Conservation (phyloP, 2,797 vertebrate species). For the Sebastes vulpes region DNA sequence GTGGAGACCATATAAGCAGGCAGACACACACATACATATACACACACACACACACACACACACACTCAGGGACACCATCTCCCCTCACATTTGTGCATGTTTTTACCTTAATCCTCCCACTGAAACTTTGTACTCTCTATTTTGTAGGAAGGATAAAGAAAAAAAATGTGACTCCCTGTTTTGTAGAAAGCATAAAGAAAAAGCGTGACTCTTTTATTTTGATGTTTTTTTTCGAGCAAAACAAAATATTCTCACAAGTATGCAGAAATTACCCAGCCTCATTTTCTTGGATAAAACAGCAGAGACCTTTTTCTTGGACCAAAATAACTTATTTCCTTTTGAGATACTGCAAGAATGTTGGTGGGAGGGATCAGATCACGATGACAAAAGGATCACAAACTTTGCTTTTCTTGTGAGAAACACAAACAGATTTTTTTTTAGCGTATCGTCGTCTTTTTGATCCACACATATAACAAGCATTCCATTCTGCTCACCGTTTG, state of each 20-base stretch:
- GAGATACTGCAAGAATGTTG: conserved; percentile 68
- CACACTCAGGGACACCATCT: conserved; percentile 76
- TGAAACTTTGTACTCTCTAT: conserved; percentile 63
- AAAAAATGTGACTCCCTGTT: conserved; percentile 38
- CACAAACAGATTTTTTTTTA: conserved; percentile 58
- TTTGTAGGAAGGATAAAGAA: conserved; percentile 55
- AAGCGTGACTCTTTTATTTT: conserved; percentile 57
- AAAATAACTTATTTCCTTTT: conserved; percentile 80
- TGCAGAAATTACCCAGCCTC: conserved; percentile 68
- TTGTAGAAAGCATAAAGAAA: conserved; percentile 52
- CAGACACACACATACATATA: conserved; percentile 20
- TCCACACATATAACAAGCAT: conserved; percentile 67
- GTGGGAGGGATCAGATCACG: conserved; percentile 55
- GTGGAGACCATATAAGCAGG: conserved; percentile 84
- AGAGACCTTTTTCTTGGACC: conserved; percentile 67
- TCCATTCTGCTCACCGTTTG: conserved; percentile 62
- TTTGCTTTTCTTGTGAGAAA: conserved; percentile 60
- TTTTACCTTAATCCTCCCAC: conserved; percentile 69
- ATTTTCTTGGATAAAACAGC: conserved; percentile 65
- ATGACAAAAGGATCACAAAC: conserved; percentile 77
- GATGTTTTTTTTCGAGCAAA: conserved; percentile 43
- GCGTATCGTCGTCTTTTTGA: conserved; percentile 60
- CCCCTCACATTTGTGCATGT: conserved; percentile 59
- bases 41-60: conserved; percentile 18
- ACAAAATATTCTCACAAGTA: conserved; percentile 60